Percentiles rank a stretch among this genome's conserved stretches.
Conservation (phyloP, 1,140 invertebrate species). For the Teleogryllus occipitalis region DNA sequence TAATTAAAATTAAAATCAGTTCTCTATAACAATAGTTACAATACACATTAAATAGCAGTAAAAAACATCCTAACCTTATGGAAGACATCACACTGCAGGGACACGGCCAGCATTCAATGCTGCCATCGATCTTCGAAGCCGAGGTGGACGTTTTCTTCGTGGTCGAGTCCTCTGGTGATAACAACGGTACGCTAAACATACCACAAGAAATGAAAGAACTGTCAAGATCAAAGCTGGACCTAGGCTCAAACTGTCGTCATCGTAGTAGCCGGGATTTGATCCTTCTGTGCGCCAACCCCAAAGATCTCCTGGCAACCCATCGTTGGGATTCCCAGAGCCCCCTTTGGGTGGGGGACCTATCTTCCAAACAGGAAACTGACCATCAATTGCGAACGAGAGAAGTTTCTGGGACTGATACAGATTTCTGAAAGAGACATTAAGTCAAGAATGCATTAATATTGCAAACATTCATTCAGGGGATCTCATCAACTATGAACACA, state of each 20-base stretch:
- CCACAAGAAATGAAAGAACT: conserved; percentile 18
- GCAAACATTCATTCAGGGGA: conserved; percentile 2
- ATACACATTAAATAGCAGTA: too few species aligned
- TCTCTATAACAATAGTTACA: too few species aligned
- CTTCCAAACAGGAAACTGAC: conserved; percentile 33
- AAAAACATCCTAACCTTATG: neutral
- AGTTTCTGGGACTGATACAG: conserved; percentile 65
- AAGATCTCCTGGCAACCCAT: conserved; percentile 18
- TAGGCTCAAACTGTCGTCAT: conserved; percentile 14
- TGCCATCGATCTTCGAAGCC: conserved; percentile 19
- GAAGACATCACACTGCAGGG: conserved; percentile 22
- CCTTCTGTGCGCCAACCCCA: conserved; percentile 21
- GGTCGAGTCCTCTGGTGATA: conserved; percentile 26
- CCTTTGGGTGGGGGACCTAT: conserved; percentile 20
- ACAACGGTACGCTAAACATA: conserved; percentile 21
- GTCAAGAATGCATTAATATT: too few species aligned
- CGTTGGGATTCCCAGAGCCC: conserved; percentile 20
- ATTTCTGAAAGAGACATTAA: conserved; percentile 42
- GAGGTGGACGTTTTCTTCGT: conserved; percentile 25
- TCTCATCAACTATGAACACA: too few species aligned
- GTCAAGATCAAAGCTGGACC: conserved; percentile 12
- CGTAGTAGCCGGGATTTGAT: conserved; percentile 8
- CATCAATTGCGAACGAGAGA: conserved; percentile 47
- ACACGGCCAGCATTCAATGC: conserved; percentile 21
- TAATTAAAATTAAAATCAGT: too few species aligned